Evolutionary conservation across 1,140 invertebrate genomes (phyloP), one percentile per base, ranked within the genome.

Genomic region (Saccostrea echinata): DNA sequence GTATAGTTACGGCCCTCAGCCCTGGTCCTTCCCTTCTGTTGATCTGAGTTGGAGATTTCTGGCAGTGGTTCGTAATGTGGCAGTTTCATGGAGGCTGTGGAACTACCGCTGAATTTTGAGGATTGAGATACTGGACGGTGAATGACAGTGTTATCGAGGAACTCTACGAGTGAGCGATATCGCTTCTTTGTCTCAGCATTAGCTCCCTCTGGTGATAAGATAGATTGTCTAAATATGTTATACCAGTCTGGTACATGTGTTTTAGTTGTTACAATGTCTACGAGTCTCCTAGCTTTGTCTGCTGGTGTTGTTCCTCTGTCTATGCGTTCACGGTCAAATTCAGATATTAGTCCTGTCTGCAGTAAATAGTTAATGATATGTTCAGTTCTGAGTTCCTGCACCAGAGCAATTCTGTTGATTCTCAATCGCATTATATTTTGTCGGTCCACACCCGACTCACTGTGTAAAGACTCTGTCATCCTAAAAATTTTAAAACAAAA

Each of bases 121-220:
- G 90, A 85, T 51, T 92, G 91, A 83, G 92, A 92, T 1, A 86
- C 91, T 43, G 92, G 92, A 68, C 90, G 87, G 84, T 92, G 92
- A 30, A 93, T 93, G 61, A 94, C 92, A 24, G 94, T 94, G 84
- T 94, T 94, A 88, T 94, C 94, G 9, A 94, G 88, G 76, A 94
- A 94, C 30, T 93, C 93, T 27, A 94, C 92, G n/a, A 94, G 89
- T n/a, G 90, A 86, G 83, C 90, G 87, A 87, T 93, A 94, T 85
- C 92, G 88, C 81, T 94, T 91, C 43, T 87, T 91, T 24, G 91
- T 87, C 52, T 93, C 93, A 76, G 87, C 55, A 24, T 88, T 88
- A 6, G 88, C 92, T 68, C 57, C 87, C 35, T 92, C 91, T 57
- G 93, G 92, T 55, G 92, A 92, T 76, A 90, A 83, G 51, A 94